Evolutionary conservation across 2,888 invertebrate species (phyloP).

Genomic region (Megaustenia siamemsis): DNA sequence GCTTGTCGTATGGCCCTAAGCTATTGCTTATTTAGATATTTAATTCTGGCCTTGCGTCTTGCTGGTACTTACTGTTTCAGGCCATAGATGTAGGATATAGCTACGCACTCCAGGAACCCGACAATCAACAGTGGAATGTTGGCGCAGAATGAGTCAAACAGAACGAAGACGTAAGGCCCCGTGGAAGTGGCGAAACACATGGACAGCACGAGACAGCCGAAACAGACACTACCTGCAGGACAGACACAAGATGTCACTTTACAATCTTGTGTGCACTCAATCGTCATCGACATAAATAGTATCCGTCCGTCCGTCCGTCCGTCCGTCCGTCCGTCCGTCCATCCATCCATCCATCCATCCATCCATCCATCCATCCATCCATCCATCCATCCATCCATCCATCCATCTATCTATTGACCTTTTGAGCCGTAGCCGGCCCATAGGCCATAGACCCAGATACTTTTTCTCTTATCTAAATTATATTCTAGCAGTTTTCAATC

Average conservation of each 20-base stretch:
- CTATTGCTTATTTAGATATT: too few species aligned
- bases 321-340: not conserved
- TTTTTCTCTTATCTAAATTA: too few species aligned
- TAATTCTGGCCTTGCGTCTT: too few species aligned
- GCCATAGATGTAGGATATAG: constrained; percentile 69
- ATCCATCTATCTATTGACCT: too few species aligned
- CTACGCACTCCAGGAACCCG: constrained; percentile 69
- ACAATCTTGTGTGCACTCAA: not conserved
- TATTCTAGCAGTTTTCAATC: too few species aligned
- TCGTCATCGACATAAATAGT: too few species aligned
- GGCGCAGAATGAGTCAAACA: constrained; percentile 71
- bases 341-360: not conserved
- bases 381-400: not conserved
- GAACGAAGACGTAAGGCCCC: constrained; percentile 70
- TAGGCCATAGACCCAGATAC: too few species aligned
- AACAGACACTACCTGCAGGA: constrained; percentile 65
- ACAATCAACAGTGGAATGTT: constrained; percentile 71
- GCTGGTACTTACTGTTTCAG: constrained; percentile 65
- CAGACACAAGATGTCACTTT: not conserved
- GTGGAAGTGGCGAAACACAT: constrained; percentile 69
- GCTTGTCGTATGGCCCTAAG: too few species aligned
- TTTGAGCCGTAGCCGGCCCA: too few species aligned
- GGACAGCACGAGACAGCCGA: constrained; percentile 65
- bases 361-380: not conserved
- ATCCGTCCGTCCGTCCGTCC: not conserved